Conservation (phyloP, 2,797 vertebrate genomes). For the Ctenopoma multispine region DNA sequence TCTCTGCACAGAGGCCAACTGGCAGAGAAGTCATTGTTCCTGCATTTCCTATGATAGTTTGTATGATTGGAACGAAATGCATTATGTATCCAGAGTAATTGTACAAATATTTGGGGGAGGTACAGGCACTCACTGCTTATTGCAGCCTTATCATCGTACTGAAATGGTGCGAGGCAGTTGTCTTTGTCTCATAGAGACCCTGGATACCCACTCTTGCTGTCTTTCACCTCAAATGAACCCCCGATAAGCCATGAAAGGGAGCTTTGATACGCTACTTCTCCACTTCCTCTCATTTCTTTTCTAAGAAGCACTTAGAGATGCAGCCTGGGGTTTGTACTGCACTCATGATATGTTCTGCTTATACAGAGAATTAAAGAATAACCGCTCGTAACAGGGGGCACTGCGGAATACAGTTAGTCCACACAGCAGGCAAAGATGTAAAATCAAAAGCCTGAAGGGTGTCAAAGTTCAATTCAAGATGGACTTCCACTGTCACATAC, state of each 20-base stretch:
- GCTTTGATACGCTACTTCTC: constrained; percentile 31
- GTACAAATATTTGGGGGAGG: neutral
- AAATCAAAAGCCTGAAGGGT: neutral
- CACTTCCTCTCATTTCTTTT: constrained; percentile 28
- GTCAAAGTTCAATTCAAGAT: neutral
- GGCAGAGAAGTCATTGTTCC: neutral
- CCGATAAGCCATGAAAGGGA: constrained; percentile 36
- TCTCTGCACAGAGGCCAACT: neutral
- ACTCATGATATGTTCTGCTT: constrained; percentile 1
- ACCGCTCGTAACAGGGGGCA: neutral
- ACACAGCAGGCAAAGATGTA: neutral
- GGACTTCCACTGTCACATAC: neutral
- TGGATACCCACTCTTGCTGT: neutral
- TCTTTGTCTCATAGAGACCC: neutral
- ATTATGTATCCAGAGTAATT: neutral
- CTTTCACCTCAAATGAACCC: constrained; percentile 40
- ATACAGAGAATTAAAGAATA: neutral
- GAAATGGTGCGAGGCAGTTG: constrained; percentile 16
- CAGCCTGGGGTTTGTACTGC: constrained; percentile 22
- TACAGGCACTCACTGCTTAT: neutral
- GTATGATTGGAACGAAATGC: neutral
- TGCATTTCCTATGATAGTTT: neutral
- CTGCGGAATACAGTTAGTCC: neutral
- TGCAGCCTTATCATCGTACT: constrained; percentile 1
- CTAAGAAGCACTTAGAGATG: constrained; percentile 16